A percentile compares a stretch with the other conserved stretches of the same genome.
phyloP scores from a whole-genome alignment of 2,797 vertebrate species.

The Syngnathus acus region DNA sequence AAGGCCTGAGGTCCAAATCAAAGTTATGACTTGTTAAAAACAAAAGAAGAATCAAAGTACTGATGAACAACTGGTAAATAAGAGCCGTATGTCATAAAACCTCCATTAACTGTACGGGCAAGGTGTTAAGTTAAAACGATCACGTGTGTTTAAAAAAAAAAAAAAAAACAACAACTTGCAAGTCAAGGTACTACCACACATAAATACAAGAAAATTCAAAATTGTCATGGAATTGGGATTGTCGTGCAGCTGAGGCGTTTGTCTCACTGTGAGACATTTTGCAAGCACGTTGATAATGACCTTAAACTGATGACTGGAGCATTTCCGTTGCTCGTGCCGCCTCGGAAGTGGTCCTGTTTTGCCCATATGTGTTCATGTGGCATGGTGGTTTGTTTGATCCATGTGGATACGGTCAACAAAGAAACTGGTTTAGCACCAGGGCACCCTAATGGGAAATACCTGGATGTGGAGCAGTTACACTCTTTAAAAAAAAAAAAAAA shows the following conservation, averaged over 20 bases:
- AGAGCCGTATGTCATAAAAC: not conserved
- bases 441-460: constrained; percentile 29
- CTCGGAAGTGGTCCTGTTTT: constrained; percentile 44
- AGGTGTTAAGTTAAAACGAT: not conserved
- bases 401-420: constrained; percentile 51
- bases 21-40: not conserved
- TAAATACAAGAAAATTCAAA: not conserved
- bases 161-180: too few species aligned
- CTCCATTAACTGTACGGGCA: not conserved
- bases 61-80: not conserved
- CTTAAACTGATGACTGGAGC: not conserved
- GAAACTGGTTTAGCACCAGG: constrained; percentile 47
- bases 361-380: constrained; percentile 21
- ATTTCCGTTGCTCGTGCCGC: constrained; percentile 23
- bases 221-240: not conserved
- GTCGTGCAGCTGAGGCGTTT: not conserved
- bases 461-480: constrained; percentile 9
- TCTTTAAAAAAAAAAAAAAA: too few species aligned
- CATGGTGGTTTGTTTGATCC: constrained; percentile 33
- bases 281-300: not conserved
- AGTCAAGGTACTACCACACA: too few species aligned
- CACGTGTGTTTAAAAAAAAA: not conserved
- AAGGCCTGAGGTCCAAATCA: not conserved
- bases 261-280: not conserved
- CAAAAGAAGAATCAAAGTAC: not conserved